phyloP scores from a whole-genome alignment of 2,797 vertebrate genomes.

The Coregonus ussuriensis region DNA sequence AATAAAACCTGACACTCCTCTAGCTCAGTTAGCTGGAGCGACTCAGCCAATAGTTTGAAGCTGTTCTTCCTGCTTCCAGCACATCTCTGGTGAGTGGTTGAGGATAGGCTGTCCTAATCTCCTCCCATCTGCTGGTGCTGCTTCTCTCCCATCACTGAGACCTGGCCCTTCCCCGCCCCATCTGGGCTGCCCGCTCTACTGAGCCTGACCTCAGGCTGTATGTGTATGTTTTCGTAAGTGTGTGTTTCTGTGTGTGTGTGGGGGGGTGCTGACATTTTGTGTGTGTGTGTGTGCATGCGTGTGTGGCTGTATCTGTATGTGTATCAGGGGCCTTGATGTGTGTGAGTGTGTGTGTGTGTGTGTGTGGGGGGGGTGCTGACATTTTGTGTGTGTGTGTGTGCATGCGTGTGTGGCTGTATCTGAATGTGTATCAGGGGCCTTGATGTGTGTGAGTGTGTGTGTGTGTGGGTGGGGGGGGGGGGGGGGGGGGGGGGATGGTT shows the following conservation, averaged over 20 bases:
- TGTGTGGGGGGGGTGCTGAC: not conserved
- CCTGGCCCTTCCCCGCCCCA: slow-evolving; percentile 53
- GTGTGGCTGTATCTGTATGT: no score
- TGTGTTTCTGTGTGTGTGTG: slow-evolving; percentile 37
- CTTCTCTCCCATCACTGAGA: slow-evolving; percentile 65
- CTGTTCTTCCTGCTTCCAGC: not conserved
- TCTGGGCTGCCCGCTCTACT: slow-evolving; percentile 55
- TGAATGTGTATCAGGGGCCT: slow-evolving; percentile 9
- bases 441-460: no score
- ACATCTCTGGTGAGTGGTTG: slow-evolving; percentile 32
- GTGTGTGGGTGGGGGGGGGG: no score
- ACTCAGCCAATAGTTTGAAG: slow-evolving; percentile 20
- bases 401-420: not conserved
- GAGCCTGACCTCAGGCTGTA: slow-evolving; percentile 56
- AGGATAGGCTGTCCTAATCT: slow-evolving; percentile 65
- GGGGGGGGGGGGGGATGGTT: no score
- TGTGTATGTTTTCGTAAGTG: slow-evolving; percentile 25
- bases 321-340: slow-evolving; percentile 8
- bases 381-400: slow-evolving; percentile 22
- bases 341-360: no score
- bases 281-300: slow-evolving; percentile 21
- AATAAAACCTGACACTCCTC: slow-evolving; percentile 45
- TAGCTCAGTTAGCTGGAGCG: slow-evolving; percentile 30
- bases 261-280: not conserved
- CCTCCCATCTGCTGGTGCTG: slow-evolving; percentile 76